Evolutionary conservation across 2,888 invertebrate genomes (phyloP).

Genomic region (Spatulosminthurus flaviceps): DNA sequence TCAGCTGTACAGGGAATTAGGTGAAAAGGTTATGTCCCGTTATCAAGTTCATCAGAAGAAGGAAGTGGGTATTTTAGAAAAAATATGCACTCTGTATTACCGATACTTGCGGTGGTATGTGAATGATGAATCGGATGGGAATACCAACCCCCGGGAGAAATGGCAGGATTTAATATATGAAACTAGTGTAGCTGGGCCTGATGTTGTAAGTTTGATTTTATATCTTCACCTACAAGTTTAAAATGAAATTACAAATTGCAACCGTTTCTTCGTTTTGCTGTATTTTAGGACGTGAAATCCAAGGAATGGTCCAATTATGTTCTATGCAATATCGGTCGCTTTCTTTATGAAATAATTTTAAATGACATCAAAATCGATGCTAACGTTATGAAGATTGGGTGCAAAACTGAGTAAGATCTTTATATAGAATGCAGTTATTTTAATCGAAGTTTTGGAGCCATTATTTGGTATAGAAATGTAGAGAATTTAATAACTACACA

Average conservation of each 20-base stretch:
- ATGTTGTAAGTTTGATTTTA: conserved; percentile 67
- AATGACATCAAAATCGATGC: conserved; percentile 85
- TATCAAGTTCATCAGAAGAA: conserved; percentile 76
- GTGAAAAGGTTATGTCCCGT: conserved; percentile 74
- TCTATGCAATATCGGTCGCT: conserved; percentile 77
- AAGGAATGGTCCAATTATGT: conserved; percentile 76
- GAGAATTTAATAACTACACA: no score
- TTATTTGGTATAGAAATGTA: no score
- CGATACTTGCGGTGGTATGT: conserved; percentile 76
- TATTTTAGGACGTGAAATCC: conserved; percentile 66
- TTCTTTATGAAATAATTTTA: conserved; percentile 86
- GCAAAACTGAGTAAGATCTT: conserved; percentile 66
- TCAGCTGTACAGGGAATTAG: conserved; percentile 75
- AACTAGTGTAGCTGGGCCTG: conserved; percentile 70
- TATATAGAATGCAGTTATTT: no score
- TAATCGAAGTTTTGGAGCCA: no score
- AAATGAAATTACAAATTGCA: neutral
- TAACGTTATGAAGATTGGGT: conserved; percentile 73
- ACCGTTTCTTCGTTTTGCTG: neutral
- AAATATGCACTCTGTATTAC: conserved; percentile 72
- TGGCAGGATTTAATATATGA: conserved; percentile 76
- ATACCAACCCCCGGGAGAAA: conserved; percentile 73
- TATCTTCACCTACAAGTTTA: no score
- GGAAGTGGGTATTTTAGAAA: conserved; percentile 74
- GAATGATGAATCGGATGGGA: conserved; percentile 65